These are phyloP conservation scores for Hydractinia echinata DNA, from an alignment of 30 jellyfish, hydroid and myxozoan species.

Conservation along the genomic window DNA sequence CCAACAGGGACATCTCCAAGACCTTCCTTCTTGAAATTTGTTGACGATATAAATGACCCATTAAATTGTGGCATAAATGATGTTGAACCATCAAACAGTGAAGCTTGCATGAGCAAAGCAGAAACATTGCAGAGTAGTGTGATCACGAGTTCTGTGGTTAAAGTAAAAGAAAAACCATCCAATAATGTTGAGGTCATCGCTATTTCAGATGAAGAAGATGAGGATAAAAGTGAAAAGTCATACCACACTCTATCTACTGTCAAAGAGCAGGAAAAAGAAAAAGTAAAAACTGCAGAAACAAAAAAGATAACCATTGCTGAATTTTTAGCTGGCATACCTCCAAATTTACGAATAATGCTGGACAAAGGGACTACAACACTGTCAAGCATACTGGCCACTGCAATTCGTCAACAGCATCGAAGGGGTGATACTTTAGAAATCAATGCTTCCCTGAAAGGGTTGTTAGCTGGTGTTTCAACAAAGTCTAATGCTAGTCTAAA, in stretches of 20 bases:
- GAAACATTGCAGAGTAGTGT: background rate
- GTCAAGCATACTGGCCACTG: too few relatives aligned
- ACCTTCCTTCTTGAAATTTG: constrained; percentile 6
- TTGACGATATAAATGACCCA: background rate
- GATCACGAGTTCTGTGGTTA: background rate
- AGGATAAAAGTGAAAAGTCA: background rate
- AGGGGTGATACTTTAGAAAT: background rate
- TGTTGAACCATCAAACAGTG: background rate
- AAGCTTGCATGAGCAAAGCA: background rate
- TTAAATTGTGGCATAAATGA: background rate
- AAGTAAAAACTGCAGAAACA: too few relatives aligned
- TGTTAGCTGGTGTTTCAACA: background rate
- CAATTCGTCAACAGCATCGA: background rate
- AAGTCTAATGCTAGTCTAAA: background rate
- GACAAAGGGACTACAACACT: too few relatives aligned
- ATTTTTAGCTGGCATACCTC: too few relatives aligned
- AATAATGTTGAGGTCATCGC: background rate
- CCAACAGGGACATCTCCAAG: constrained; percentile 2
- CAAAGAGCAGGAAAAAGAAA: background rate
- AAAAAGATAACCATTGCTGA: too few relatives aligned
- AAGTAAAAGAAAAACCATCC: background rate
- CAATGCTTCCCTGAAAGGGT: background rate
- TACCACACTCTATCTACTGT: background rate
- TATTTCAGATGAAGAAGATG: constrained; percentile 4
- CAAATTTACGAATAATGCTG: too few relatives aligned